These are phyloP conservation scores for Hylaea fasciaria DNA, from an alignment of 2,888 invertebrate species.

Conservation along the genomic window DNA sequence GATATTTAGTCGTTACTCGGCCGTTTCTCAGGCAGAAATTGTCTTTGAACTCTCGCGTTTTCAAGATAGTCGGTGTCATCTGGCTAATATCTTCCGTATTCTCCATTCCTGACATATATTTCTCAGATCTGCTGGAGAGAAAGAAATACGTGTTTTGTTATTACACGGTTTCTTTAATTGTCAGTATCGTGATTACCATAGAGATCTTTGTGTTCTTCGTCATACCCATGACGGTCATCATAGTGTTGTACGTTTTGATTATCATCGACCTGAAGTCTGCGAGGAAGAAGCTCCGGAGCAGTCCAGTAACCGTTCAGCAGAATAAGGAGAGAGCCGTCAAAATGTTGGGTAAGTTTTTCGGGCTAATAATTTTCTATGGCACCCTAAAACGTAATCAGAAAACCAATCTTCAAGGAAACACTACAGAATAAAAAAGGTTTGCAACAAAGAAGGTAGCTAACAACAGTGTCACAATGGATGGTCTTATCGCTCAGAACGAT, in stretches of 20 bases:
- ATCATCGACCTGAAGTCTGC: slow-evolving; percentile 88
- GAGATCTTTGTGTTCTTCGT: slow-evolving; percentile 93
- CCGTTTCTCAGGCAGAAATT: slow-evolving; percentile 92
- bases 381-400: no score
- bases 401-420: no score
- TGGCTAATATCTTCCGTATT: slow-evolving; percentile 90
- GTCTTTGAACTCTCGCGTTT: slow-evolving; percentile 90
- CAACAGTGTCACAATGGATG: no score
- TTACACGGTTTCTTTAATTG: slow-evolving; percentile 56
- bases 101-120: slow-evolving; percentile 87
- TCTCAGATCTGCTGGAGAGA: slow-evolving; percentile 65
- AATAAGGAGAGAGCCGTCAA: slow-evolving; percentile 87
- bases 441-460: no score
- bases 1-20: slow-evolving; percentile 93
- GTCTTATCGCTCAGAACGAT: no score
- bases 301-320: slow-evolving; percentile 70
- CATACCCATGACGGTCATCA: slow-evolving; percentile 92
- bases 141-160: slow-evolving; percentile 71
- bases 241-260: slow-evolving; percentile 91
- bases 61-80: slow-evolving; percentile 88
- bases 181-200: slow-evolving; percentile 72
- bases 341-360: slow-evolving; percentile 90
- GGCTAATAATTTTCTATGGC: no score
- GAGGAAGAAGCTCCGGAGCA: slow-evolving; percentile 80
- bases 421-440: no score